Conservation (phyloP, 2,797 vertebrate species). For the Cuculus canorus region DNA sequence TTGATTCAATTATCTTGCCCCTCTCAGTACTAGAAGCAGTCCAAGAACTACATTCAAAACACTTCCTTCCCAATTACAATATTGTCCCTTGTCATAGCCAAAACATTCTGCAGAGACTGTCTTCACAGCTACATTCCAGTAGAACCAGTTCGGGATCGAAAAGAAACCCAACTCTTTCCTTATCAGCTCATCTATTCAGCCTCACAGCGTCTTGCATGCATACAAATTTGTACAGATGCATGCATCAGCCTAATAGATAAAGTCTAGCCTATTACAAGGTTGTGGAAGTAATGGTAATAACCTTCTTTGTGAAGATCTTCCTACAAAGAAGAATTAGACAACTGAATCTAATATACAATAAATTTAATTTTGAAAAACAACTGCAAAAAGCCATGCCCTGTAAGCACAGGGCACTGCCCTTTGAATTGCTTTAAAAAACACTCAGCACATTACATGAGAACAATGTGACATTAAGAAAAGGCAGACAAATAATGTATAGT, state of each 20-base stretch:
- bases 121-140: background rate
- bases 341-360: background rate
- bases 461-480: background rate
- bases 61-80: background rate
- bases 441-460: background rate
- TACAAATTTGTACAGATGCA: background rate
- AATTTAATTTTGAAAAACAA: background rate
- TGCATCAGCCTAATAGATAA: background rate
- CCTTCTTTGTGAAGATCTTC: background rate
- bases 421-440: background rate
- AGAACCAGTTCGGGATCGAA: background rate
- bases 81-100: background rate
- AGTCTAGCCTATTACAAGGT: background rate
- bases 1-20: background rate
- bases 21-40: background rate
- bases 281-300: background rate
- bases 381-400: background rate
- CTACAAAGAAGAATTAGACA: background rate
- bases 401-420: background rate
- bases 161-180: background rate
- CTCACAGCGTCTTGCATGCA: background rate
- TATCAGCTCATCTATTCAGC: background rate
- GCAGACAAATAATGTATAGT: background rate
- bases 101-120: background rate
- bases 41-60: background rate